phyloP scores from a whole-genome alignment of 2,113 vertebrate genomes.

The Eubucco bourcierii region DNA sequence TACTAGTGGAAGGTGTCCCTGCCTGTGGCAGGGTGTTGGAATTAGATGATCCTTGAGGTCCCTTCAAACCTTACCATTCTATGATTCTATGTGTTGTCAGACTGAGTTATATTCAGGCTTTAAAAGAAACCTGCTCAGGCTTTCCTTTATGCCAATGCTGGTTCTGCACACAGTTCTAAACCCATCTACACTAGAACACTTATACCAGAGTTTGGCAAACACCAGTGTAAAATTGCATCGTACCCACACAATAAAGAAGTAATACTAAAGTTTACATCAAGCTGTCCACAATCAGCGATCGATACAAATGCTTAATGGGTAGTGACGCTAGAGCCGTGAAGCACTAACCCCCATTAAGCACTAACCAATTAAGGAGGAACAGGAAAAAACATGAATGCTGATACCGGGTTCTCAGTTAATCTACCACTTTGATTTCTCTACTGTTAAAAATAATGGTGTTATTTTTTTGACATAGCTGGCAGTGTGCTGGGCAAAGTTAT shows the following conservation, averaged over 20 bases:
- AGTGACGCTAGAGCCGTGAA: background rate
- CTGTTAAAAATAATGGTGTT: background rate
- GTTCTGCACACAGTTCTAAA: background rate
- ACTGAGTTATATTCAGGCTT: background rate
- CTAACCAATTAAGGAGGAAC: background rate
- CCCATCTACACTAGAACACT: background rate
- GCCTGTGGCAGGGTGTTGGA: too few relatives aligned
- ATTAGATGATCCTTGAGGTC: too few relatives aligned
- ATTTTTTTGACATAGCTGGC: background rate
- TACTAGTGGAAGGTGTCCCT: too few relatives aligned
- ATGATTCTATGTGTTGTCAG: fast-evolving
- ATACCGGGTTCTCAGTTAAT: background rate
- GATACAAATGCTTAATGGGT: fast-evolving
- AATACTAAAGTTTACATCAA: background rate
- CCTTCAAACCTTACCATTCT: too few relatives aligned
- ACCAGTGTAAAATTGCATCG: background rate
- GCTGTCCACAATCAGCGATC: background rate
- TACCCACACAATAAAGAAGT: background rate
- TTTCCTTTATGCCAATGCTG: background rate
- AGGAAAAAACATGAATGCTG: background rate
- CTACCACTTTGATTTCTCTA: background rate
- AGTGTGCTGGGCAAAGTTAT: background rate
- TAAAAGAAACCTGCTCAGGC: background rate
- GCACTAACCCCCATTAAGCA: background rate
- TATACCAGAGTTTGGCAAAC: background rate